These are phyloP conservation scores for Dreissena polymorpha DNA, from an alignment of 1,140 invertebrate genomes.

Conservation along the genomic window DNA sequence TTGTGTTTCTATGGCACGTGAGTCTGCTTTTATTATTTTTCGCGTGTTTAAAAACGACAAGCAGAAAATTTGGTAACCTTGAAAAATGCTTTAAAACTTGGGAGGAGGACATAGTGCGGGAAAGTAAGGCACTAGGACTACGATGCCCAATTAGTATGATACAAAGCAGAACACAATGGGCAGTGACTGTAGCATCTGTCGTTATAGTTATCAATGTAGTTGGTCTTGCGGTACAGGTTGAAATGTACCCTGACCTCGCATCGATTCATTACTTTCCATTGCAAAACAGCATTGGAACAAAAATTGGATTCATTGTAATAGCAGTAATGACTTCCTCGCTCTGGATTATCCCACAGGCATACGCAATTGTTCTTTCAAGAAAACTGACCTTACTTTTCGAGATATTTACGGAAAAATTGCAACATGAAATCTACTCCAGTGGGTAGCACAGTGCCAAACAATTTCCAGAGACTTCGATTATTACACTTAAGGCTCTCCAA, in stretches of 20 bases:
- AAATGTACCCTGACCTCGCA: too few relatives aligned
- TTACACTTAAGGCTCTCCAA: slow-evolving; percentile 18
- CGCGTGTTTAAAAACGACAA: background rate
- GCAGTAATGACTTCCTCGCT: too few relatives aligned
- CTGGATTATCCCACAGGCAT: too few relatives aligned
- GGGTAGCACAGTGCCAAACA: background rate
- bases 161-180: background rate
- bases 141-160: background rate
- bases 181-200: background rate
- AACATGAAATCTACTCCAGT: too few relatives aligned
- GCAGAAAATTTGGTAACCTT: slow-evolving; percentile 6
- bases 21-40: background rate
- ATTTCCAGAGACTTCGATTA: slow-evolving; percentile 24
- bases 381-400: too few relatives aligned
- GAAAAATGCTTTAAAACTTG: slow-evolving; percentile 4
- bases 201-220: background rate
- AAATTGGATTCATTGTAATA: too few relatives aligned
- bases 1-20: background rate
- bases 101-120: slow-evolving; percentile 7
- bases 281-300: too few relatives aligned
- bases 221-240: background rate
- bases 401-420: too few relatives aligned
- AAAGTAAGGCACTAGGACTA: background rate
- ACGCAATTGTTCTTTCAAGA: too few relatives aligned
- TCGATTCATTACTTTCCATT: too few relatives aligned